phyloP scores from a whole-genome alignment of 2,888 invertebrate genomes.

The Euproctis similis region DNA sequence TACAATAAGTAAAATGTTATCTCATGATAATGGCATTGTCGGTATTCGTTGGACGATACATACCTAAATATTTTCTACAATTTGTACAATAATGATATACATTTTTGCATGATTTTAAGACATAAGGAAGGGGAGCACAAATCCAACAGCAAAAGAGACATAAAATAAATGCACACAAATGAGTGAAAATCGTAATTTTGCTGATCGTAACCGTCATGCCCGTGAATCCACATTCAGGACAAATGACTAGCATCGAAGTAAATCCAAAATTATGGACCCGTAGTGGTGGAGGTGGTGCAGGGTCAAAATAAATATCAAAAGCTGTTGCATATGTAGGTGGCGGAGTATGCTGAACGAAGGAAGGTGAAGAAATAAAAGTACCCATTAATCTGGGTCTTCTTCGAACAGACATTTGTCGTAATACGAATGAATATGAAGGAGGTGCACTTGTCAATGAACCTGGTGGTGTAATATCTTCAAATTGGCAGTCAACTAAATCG shows the following conservation, averaged over 20 bases:
- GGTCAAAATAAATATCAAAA: slow-evolving; percentile 60
- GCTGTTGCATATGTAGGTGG: slow-evolving; percentile 63
- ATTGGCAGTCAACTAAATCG: slow-evolving; percentile 11
- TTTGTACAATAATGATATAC: slow-evolving; percentile 66
- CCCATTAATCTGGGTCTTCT: slow-evolving; percentile 58
- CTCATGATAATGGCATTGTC: slow-evolving; percentile 21
- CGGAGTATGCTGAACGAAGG: slow-evolving; percentile 57
- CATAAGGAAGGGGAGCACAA: slow-evolving; percentile 60
- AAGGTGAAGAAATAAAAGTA: slow-evolving; percentile 63
- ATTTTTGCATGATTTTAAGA: slow-evolving; percentile 62
- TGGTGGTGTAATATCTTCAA: slow-evolving; percentile 45
- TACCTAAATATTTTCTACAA: slow-evolving; percentile 55
- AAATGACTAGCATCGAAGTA: slow-evolving; percentile 46
- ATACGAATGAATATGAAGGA: slow-evolving; percentile 63
- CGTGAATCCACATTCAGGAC: slow-evolving; percentile 56
- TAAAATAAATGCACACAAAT: slow-evolving; percentile 52
- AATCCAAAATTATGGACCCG: slow-evolving; percentile 53
- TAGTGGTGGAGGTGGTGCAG: slow-evolving; percentile 37
- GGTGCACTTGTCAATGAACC: slow-evolving; percentile 59
- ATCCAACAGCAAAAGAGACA: slow-evolving; percentile 66
- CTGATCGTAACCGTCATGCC: slow-evolving; percentile 48
- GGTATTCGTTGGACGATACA: slow-evolving; percentile 62
- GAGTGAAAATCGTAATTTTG: slow-evolving; percentile 59
- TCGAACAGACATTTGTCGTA: slow-evolving; percentile 51
- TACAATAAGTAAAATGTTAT: not conserved